Evolutionary conservation across 1,140 invertebrate species (phyloP).

Genomic region (Lutraria rhynchaena): DNA sequence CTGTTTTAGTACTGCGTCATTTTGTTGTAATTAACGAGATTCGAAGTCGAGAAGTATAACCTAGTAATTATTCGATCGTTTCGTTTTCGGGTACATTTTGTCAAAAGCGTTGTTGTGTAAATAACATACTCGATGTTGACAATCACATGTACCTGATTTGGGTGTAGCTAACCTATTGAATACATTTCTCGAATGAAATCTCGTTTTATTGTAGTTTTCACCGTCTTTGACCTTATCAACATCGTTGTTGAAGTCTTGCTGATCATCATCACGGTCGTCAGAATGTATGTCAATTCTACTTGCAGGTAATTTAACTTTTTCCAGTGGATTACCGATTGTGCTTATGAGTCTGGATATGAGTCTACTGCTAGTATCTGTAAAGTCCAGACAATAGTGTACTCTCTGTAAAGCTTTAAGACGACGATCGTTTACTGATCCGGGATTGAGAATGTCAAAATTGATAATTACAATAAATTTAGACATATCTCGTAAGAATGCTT

Average conservation of each 20-base stretch:
- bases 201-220: not conserved
- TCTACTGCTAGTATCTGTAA: not conserved
- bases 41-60: too few relatives aligned
- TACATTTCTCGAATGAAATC: not conserved
- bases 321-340: not conserved
- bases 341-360: not conserved
- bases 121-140: slow-evolving; percentile 6
- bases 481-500: not conserved
- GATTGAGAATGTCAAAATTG: slow-evolving; percentile 1
- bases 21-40: too few relatives aligned
- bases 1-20: too few relatives aligned
- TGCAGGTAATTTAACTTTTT: not conserved
- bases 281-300: not conserved
- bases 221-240: not conserved
- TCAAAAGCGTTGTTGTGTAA: not conserved
- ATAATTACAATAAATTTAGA: slow-evolving; percentile 25
- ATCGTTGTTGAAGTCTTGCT: not conserved
- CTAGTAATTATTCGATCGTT: too few relatives aligned
- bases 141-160: not conserved
- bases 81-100: too few relatives aligned
- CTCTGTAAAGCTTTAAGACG: slow-evolving; percentile 5
- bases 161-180: not conserved
- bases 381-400: not conserved
- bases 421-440: not conserved
- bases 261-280: not conserved